Percentiles rank a stretch among this genome's conserved stretches.
phyloP scores from a whole-genome alignment of 1,140 invertebrate genomes.

The Homalodisca vitripennis region DNA sequence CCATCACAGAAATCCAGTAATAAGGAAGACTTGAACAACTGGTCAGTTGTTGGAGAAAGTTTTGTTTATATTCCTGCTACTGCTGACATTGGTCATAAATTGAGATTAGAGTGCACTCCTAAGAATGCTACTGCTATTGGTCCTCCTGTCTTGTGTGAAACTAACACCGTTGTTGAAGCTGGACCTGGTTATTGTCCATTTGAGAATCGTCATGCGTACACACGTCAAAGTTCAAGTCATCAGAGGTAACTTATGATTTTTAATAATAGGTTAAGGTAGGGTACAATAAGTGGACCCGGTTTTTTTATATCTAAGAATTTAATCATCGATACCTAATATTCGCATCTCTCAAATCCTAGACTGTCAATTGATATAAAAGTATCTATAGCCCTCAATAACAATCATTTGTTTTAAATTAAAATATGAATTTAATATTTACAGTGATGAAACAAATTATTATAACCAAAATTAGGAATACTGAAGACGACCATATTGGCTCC shows the following conservation, averaged over 20 bases:
- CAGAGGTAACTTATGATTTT: constrained; percentile 31
- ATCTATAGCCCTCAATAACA: too few species aligned
- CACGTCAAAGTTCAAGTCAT: constrained; percentile 48
- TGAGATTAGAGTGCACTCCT: constrained; percentile 52
- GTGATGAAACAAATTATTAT: too few species aligned
- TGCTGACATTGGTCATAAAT: constrained; percentile 58
- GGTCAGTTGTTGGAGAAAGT: constrained; percentile 57
- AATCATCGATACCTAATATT: too few species aligned
- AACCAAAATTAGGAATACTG: too few species aligned
- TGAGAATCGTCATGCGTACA: constrained; percentile 72
- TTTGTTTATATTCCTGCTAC: constrained; percentile 57
- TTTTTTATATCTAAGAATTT: too few species aligned
- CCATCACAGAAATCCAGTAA: constrained; percentile 28
- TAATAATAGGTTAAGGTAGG: too few species aligned
- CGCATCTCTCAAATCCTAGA: too few species aligned
- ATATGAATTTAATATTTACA: too few species aligned
- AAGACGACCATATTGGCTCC: too few species aligned
- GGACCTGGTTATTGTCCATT: constrained; percentile 79
- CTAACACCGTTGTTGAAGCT: constrained; percentile 57
- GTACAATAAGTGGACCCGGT: too few species aligned
- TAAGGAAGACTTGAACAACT: constrained; percentile 44
- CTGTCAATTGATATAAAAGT: too few species aligned
- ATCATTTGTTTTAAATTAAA: too few species aligned
- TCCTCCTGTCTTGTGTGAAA: constrained; percentile 56
- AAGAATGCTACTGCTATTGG: constrained; percentile 56